Evolutionary conservation across 1,140 invertebrate species (phyloP).

Genomic region (Pseudomyrmex dendroicus): DNA sequence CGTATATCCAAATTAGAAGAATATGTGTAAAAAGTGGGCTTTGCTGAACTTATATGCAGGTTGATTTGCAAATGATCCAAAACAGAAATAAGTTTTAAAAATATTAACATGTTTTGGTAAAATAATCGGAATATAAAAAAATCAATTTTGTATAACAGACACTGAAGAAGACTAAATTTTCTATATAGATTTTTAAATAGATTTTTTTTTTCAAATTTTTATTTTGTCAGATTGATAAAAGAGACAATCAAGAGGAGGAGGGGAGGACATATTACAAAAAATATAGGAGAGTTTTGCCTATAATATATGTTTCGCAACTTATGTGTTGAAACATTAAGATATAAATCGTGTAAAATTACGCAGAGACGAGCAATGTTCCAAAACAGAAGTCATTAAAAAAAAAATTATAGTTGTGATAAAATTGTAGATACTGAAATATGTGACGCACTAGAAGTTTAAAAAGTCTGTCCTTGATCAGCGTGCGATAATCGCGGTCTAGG

Average conservation of each 20-base stretch:
- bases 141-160: no score
- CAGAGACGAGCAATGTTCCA: not conserved
- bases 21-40: no score
- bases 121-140: no score
- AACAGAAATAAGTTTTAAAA: no score
- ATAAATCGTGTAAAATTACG: not conserved
- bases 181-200: not conserved
- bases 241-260: no score
- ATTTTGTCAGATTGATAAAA: not conserved
- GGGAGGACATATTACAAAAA: not conserved
- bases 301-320: not conserved
- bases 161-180: no score
- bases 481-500: not conserved
- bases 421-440: not conserved
- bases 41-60: no score
- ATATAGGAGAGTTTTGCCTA: not conserved
- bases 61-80: no score
- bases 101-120: no score
- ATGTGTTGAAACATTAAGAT: conserved; percentile 2
- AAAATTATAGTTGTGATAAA: not conserved
- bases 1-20: no score
- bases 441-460: not conserved
- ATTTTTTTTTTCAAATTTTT: not conserved
- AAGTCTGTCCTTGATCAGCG: not conserved
- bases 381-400: not conserved